Evolutionary conservation across 2,888 invertebrate species (phyloP), one percentile per base, ranked within the genome.

Genomic region (Xanthia togata): DNA sequence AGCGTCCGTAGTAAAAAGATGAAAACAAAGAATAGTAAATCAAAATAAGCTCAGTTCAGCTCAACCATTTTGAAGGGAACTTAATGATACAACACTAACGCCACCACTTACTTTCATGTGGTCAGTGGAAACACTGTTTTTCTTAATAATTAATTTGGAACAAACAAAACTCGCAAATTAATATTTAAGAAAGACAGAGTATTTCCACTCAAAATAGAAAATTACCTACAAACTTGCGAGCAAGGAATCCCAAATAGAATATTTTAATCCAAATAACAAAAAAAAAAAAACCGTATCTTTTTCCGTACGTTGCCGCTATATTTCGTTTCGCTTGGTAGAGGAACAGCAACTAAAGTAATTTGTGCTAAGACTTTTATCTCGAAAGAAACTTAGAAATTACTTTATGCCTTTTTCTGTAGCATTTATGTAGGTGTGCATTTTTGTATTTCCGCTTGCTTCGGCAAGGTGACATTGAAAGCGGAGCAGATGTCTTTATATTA

Each of bases 291-390:
- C n/a, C 44, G 17, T 64, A 57, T 64, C 23, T 55, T 60, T 60
- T 23, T 41, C 12, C 4, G 14, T 41, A 55, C 26, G 3, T 53
- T 23, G 17, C 53, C 44, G 23, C 59, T 20, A 68, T 79, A 26
- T 74, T 71, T 82, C 35, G 68, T 70, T 67, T 70, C 17, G 8
- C 47, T 57, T 44, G 44, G 31, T 53, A 38, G 17, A 38, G 41
- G 20, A 59, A 35, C 17, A 53, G 23, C n/a, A 55, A 60, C 57
- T 83, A 62, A 53, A 73, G 70, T 83, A 70, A 78, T 73, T 72
- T 78, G 81, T 81, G 60, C 3, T 44, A 64, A 74, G 14, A 71
- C n/a, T 78, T 69, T 26, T 70, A 83, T 65, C 64, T 73, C 31
- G n/a, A n/a, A 17, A 53, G 55, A 63, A 62, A 70, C 64, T 57